Conservation (phyloP, 2,113 vertebrate species). For the Ginglymostoma cirratum region DNA sequence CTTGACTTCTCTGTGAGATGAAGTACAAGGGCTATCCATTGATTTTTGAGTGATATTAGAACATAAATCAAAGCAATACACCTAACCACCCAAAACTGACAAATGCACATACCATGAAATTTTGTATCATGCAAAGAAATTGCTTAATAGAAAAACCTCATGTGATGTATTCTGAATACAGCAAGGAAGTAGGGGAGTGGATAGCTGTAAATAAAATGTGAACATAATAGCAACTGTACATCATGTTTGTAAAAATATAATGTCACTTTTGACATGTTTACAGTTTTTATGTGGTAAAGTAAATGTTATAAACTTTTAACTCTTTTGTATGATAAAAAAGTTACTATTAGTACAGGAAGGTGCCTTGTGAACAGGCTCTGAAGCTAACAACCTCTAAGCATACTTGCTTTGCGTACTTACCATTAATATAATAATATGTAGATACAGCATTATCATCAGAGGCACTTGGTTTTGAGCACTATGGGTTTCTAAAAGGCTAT, state of each 20-base stretch:
- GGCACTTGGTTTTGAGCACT: background rate
- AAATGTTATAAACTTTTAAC: background rate
- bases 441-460: background rate
- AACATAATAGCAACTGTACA: background rate
- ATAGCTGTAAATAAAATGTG: background rate
- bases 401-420: background rate
- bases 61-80: background rate
- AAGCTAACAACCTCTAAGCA: background rate
- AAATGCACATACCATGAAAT: background rate
- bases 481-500: background rate
- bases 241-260: background rate
- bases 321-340: background rate
- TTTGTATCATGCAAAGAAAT: background rate
- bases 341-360: background rate
- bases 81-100: background rate
- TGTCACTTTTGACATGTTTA: background rate
- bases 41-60: background rate
- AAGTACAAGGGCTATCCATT: background rate
- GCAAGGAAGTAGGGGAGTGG: background rate
- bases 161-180: background rate
- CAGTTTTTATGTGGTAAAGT: background rate
- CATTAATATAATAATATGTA: background rate
- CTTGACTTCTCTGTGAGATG: background rate
- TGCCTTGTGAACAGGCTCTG: background rate
- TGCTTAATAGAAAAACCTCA: background rate